phyloP scores from a whole-genome alignment of 2,888 invertebrate species.

The Nomada hirtipes region DNA sequence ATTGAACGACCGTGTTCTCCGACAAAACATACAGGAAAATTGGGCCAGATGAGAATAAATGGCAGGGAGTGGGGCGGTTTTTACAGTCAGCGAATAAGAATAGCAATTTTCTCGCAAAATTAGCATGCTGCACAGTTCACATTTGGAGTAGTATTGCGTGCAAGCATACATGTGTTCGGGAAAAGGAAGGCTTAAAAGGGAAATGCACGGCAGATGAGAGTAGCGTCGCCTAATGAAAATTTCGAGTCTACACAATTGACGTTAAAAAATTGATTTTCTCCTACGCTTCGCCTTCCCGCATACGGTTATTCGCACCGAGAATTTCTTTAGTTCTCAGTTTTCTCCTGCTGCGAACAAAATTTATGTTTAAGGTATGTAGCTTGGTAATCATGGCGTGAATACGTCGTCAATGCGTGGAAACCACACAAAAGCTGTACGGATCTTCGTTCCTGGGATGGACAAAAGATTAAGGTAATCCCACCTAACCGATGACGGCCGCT shows the following conservation, averaged over 20 bases:
- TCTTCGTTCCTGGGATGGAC: constrained; percentile 53
- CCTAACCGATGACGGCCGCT: constrained; percentile 81
- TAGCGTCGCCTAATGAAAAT: constrained; percentile 32
- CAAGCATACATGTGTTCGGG: background rate
- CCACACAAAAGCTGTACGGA: constrained; percentile 73
- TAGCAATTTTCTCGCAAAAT: constrained; percentile 43
- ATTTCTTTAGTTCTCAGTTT: background rate
- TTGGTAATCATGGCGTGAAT: constrained; percentile 50
- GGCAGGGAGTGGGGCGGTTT: background rate
- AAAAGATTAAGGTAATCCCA: constrained; percentile 81
- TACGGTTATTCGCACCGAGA: background rate
- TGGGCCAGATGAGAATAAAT: background rate
- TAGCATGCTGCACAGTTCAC: constrained; percentile 12
- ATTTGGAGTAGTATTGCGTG: background rate
- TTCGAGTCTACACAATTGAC: background rate
- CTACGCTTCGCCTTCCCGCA: background rate
- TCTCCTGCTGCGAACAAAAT: too few species aligned
- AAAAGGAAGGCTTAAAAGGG: constrained; percentile 13
- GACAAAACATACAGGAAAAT: constrained; percentile 16
- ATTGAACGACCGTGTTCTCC: background rate
- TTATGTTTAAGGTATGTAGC: background rate
- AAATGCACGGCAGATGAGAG: background rate
- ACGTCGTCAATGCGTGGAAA: constrained; percentile 74
- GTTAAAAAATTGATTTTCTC: constrained; percentile 15
- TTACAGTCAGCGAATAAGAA: background rate